Conservation (phyloP, 2,113 vertebrate species). For the Gorsachius goisagi region DNA sequence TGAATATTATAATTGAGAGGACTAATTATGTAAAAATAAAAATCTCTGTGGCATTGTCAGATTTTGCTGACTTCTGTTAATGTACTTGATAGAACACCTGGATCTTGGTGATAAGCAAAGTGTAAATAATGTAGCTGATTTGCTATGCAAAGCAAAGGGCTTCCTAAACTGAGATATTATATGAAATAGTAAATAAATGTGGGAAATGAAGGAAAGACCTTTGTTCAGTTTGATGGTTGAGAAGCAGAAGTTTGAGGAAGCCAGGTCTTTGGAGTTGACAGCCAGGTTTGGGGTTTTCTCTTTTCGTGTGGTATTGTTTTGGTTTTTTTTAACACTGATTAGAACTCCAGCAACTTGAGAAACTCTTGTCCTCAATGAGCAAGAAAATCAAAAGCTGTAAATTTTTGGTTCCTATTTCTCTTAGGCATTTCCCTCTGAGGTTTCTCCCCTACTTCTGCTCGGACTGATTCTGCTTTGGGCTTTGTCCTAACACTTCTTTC, state of each 20-base stretch:
- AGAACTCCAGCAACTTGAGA: not conserved
- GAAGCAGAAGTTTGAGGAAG: not conserved
- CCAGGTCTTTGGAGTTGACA: not conserved
- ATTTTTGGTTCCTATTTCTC: not conserved
- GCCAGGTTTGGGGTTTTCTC: not conserved
- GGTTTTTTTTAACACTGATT: not conserved
- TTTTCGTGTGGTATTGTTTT: not conserved
- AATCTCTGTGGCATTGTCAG: not conserved
- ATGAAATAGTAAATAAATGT: not conserved
- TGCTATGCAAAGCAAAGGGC: conserved; percentile 12
- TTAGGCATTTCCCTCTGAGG: not conserved
- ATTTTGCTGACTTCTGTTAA: conserved; percentile 15
- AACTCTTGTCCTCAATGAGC: not conserved
- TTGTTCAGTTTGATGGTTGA: not conserved
- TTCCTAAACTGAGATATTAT: not conserved
- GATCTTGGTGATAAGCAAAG: not conserved
- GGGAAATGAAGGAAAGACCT: not conserved
- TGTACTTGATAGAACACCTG: not conserved
- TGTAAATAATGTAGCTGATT: not conserved
- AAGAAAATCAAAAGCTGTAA: not conserved
- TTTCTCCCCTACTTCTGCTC: not conserved
- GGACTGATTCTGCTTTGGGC: not conserved
- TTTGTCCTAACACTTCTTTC: not conserved
- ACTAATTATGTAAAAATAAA: conserved; percentile 12
- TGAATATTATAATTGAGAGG: not conserved